phyloP scores from a whole-genome alignment of 2,888 invertebrate species.

The Xanthostigma xanthostigma region DNA sequence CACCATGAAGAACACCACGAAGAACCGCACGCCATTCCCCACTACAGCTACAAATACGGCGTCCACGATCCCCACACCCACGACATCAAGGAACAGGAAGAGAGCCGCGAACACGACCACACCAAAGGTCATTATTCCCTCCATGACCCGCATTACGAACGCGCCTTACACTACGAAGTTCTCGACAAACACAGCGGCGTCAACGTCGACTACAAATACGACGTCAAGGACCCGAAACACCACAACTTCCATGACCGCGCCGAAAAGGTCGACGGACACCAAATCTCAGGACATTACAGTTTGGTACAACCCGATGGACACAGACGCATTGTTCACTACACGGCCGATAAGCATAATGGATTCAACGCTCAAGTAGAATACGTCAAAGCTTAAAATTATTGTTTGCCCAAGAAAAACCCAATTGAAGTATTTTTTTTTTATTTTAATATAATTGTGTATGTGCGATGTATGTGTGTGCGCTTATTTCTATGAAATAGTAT shows the following conservation, averaged over 20 bases:
- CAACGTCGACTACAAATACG: not conserved
- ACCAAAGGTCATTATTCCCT: slow-evolving; percentile 31
- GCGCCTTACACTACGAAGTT: slow-evolving; percentile 15
- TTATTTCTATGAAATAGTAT: no score
- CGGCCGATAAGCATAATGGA: slow-evolving; percentile 15
- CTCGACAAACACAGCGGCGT: not conserved
- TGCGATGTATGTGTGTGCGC: no score
- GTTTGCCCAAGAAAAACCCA: no score
- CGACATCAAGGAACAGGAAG: slow-evolving; percentile 35
- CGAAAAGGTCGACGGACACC: slow-evolving; percentile 13
- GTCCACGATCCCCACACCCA: slow-evolving; percentile 35
- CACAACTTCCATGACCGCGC: slow-evolving; percentile 6
- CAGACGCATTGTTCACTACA: slow-evolving; percentile 17
- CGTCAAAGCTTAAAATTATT: not conserved
- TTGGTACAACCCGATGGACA: slow-evolving; percentile 13
- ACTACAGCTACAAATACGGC: slow-evolving; percentile 26
- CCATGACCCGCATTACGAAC: slow-evolving; percentile 14
- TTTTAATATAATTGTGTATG: no score
- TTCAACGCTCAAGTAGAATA: slow-evolving; percentile 15
- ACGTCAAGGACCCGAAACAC: not conserved
- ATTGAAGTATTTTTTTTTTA: no score
- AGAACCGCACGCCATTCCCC: slow-evolving; percentile 7
- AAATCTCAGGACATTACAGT: slow-evolving; percentile 13
- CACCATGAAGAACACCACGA: not conserved
- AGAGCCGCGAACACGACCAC: slow-evolving; percentile 33